phyloP scores from a whole-genome alignment of 2,797 vertebrate species.

The Margarornis squamiger region DNA sequence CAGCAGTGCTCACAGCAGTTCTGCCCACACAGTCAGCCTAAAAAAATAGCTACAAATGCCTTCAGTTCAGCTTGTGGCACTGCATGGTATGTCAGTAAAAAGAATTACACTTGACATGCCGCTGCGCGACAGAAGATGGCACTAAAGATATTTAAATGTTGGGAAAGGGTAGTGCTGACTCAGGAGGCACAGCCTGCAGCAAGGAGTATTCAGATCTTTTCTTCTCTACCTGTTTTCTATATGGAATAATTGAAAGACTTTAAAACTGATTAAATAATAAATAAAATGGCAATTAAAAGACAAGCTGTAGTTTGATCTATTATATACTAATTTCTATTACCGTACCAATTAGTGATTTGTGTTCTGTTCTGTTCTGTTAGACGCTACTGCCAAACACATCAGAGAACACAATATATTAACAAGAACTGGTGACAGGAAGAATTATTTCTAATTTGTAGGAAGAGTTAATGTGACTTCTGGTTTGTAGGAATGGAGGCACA shows the following conservation, averaged over 20 bases:
- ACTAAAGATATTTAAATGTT: conserved; percentile 13
- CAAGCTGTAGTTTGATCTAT: not conserved
- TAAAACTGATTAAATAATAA: not conserved
- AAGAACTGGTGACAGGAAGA: not conserved
- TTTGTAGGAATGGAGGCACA: not conserved
- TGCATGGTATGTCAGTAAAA: not conserved
- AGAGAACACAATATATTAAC: not conserved
- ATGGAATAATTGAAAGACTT: not conserved
- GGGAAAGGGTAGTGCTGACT: not conserved
- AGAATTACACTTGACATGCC: not conserved
- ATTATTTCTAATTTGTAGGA: not conserved
- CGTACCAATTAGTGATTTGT: not conserved
- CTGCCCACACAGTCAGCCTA: not conserved
- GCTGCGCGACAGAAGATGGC: conserved; percentile 48
- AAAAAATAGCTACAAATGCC: not conserved
- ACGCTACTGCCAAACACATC: not conserved
- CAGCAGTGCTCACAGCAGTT: not conserved
- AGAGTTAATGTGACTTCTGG: not conserved
- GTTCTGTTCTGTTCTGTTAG: not conserved
- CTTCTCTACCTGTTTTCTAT: not conserved
- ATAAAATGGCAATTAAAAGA: not conserved
- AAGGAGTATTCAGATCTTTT: not conserved
- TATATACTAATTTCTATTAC: not conserved
- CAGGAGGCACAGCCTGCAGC: not conserved
- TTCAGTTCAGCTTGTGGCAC: not conserved